Evolutionary conservation across 2,888 invertebrate species (phyloP), one percentile per base, ranked within the genome.

Genomic region (Pharmacophagus antenor): DNA sequence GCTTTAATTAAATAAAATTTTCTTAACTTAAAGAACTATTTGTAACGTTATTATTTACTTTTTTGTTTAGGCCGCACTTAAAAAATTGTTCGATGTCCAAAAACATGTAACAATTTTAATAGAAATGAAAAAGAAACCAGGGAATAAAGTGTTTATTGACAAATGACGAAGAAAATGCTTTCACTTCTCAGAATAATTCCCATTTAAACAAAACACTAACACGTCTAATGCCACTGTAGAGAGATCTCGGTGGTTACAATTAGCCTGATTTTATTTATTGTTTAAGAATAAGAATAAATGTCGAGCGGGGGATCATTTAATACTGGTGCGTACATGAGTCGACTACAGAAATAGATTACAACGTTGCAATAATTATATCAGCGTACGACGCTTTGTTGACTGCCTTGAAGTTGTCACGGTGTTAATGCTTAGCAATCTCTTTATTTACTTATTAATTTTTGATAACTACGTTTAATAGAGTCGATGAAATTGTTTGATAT

Each of bases 341-440:
- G 81, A 61, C 70, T 74, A 82, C 88, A 73, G 74, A 84, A 87
- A 88, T 88, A 88, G 86, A 84, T 74, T 77, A 76, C 79, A 76
- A 77, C 84, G 71, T 79, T 82, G 86, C 85, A 88, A 84, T 87
- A 86, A 88, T 88, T 87, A 87, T 86, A 88, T 86, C 87, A 86
- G 82, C 84, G 78, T 79, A 82, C 73, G 76, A 72, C 63, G 77
- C 84, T 85, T 85, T 84, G 84, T 84, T 84, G 80, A 80, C 78
- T 76, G 71, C 72, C 63, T 64, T 69, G 65, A 66, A 65, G 69
- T 64, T 68, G 74, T 72, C 79, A 80, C 79, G 77, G 81, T 78
- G 75, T 77, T 44, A 23, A 20, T 51, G 20, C 8, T 44, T 17
- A 37, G 27, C 46, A 18, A 20, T 25, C 18, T 12, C 20, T 27